Evolutionary conservation across 2,888 invertebrate species (phyloP).

Genomic region (Rotaria sp.): DNA sequence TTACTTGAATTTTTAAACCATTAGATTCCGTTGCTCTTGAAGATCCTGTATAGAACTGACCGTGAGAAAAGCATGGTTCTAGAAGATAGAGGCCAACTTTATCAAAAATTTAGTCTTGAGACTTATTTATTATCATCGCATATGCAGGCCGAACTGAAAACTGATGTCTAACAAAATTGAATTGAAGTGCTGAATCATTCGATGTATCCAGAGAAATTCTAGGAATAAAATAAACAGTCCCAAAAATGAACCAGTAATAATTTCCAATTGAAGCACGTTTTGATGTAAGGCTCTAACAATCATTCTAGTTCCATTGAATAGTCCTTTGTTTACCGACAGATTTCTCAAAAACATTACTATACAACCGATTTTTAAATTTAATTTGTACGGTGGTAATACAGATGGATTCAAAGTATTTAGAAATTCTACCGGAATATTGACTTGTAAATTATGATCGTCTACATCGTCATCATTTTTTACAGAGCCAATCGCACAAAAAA

Average conservation of each 20-base stretch:
- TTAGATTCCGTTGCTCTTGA: conserved; percentile 28
- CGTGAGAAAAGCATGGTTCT: too few relatives aligned
- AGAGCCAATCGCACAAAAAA: background rate
- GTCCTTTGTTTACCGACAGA: conserved; percentile 41
- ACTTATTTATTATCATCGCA: conserved; percentile 48
- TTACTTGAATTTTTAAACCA: too few relatives aligned
- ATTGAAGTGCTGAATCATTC: too few relatives aligned
- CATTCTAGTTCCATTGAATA: too few relatives aligned
- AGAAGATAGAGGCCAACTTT: too few relatives aligned
- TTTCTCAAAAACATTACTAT: conserved; percentile 44
- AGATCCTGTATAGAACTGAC: conserved; percentile 46
- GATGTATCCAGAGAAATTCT: too few relatives aligned
- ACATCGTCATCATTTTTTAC: background rate
- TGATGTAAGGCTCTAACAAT: conserved; percentile 33
- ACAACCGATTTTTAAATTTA: conserved; percentile 42
- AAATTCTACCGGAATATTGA: too few relatives aligned
- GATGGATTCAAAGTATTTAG: too few relatives aligned
- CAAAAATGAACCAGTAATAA: conserved; percentile 29
- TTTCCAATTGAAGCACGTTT: conserved; percentile 32
- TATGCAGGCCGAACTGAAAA: conserved; percentile 46
- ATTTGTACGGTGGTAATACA: too few relatives aligned
- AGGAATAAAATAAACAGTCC: conserved; percentile 38
- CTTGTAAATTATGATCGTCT: too few relatives aligned
- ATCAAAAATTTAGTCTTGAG: conserved; percentile 47
- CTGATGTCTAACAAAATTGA: too few relatives aligned